phyloP scores from a whole-genome alignment of 2,113 vertebrate species.

The Forbesichthys papilliferus region DNA sequence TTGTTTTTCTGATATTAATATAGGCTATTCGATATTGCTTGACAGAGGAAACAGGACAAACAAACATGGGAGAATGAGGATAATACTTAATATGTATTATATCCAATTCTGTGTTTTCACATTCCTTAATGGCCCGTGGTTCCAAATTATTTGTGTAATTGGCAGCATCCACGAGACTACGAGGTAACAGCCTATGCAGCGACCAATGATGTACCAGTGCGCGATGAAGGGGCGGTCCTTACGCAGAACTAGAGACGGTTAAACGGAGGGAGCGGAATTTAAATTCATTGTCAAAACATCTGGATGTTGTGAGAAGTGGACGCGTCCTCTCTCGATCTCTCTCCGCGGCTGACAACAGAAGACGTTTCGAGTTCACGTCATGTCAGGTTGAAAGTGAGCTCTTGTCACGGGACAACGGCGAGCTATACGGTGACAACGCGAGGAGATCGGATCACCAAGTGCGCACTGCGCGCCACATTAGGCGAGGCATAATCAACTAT shows the following conservation, averaged over 20 bases:
- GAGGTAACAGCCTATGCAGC: slow-evolving; percentile 10
- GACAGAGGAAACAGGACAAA: too few relatives aligned
- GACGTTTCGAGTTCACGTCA: slow-evolving; percentile 1
- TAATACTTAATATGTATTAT: slow-evolving; percentile 43
- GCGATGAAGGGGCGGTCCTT: slow-evolving; percentile 63
- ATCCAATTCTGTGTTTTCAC: slow-evolving; percentile 43
- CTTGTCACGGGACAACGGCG: slow-evolving; percentile 1
- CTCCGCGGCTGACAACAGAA: slow-evolving; percentile 6
- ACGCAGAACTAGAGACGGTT: slow-evolving; percentile 78
- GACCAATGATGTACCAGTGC: slow-evolving; percentile 64
- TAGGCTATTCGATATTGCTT: too few relatives aligned
- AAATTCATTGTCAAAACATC: slow-evolving; percentile 75
- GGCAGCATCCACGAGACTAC: slow-evolving; percentile 37
- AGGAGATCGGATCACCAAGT: slow-evolving; percentile 13
- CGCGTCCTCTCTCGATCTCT: background rate
- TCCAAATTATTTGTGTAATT: slow-evolving; percentile 40
- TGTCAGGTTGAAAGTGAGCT: slow-evolving; percentile 22
- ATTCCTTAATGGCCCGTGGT: slow-evolving; percentile 30
- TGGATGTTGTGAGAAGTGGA: slow-evolving; percentile 22
- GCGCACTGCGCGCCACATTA: slow-evolving; percentile 14
- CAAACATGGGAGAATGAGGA: background rate
- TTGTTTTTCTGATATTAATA: too few relatives aligned
- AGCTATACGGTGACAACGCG: slow-evolving; percentile 1
- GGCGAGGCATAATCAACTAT: background rate
- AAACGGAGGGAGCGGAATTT: slow-evolving; percentile 87